Conservation (phyloP, 2,888 invertebrate genomes). For the Colletes collaris region DNA sequence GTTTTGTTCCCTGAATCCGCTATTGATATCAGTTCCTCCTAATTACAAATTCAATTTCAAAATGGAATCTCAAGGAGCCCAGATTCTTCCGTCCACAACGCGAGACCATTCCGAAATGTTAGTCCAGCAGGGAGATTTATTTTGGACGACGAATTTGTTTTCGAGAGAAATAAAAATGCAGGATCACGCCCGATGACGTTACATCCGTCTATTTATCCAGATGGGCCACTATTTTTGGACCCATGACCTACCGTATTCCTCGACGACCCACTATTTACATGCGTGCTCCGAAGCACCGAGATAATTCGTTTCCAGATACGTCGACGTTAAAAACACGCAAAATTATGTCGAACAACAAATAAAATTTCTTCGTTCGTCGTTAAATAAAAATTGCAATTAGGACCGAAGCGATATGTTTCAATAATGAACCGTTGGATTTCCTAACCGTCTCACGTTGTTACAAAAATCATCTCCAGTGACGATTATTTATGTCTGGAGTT, state of each 20-base stretch:
- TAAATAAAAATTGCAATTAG: too few species aligned
- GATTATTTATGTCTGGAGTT: too few species aligned
- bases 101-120: neutral
- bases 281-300: neutral
- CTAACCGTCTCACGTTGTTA: too few species aligned
- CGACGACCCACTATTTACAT: neutral
- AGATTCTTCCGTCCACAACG: neutral
- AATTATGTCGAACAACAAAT: too few species aligned
- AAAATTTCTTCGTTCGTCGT: too few species aligned
- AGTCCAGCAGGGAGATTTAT: neutral
- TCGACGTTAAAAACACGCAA: neutral
- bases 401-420: too few species aligned
- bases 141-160: conserved; percentile 24
- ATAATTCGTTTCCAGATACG: neutral
- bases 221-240: conserved; percentile 62
- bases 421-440: too few species aligned
- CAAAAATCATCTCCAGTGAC: too few species aligned
- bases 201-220: conserved; percentile 36
- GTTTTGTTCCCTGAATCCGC: too few species aligned
- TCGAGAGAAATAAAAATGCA: conserved; percentile 30
- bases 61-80: neutral
- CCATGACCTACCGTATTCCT: conserved; percentile 63
- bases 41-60: too few species aligned
- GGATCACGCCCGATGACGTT: conserved; percentile 39
- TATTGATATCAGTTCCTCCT: neutral